These are phyloP conservation scores for Camelus dromedarius DNA, from an alignment of 2,113 vertebrate species.

Conservation along the genomic window DNA sequence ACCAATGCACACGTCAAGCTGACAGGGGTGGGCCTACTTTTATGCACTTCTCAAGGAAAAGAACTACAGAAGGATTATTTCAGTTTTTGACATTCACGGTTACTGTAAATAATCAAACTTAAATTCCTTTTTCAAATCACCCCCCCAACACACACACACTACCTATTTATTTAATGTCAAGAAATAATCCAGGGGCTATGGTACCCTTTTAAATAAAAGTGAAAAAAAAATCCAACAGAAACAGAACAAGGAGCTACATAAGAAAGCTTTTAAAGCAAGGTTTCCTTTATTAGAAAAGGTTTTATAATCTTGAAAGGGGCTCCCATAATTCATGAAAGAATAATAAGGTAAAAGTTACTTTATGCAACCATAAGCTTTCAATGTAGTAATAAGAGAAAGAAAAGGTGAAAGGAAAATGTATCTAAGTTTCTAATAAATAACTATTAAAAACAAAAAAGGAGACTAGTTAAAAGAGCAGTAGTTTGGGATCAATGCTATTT, in stretches of 20 bases:
- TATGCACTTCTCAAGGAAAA: conserved; percentile 33
- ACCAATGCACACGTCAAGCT: conserved; percentile 54
- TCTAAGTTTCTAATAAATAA: background rate
- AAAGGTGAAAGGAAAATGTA: background rate
- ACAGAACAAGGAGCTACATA: background rate
- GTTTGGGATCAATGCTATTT: background rate
- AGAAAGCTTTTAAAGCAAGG: conserved; percentile 37
- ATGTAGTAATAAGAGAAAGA: background rate
- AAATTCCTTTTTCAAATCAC: background rate
- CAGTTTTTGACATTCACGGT: background rate
- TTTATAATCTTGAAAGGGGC: background rate
- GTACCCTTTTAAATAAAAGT: background rate
- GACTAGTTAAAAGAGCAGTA: background rate
- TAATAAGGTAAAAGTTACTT: background rate
- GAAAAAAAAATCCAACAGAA: background rate
- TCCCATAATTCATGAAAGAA: conserved; percentile 19
- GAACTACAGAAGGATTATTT: conserved; percentile 27
- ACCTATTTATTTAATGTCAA: background rate
- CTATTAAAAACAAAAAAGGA: background rate
- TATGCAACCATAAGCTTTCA: background rate
- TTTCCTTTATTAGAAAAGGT: background rate
- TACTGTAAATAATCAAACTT: conserved; percentile 22
- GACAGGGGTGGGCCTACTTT: background rate
- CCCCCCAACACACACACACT: background rate
- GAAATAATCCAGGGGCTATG: background rate